These are phyloP conservation scores for Lonchura striata DNA, from an alignment of 2,113 vertebrate species.

Conservation along the genomic window DNA sequence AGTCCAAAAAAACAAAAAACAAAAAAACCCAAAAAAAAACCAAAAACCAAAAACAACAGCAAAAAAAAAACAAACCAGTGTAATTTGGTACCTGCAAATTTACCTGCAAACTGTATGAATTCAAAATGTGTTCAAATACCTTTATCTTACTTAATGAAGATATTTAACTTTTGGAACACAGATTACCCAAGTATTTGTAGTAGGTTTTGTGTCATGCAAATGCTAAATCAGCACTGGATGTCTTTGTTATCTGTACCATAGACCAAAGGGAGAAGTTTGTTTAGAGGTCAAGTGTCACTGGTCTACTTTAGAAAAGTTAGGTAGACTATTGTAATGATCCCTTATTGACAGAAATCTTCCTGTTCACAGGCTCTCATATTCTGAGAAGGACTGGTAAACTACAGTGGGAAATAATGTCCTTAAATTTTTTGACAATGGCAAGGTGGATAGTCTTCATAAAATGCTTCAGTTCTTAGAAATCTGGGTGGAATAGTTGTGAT, in stretches of 20 bases:
- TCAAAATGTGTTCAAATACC: not conserved
- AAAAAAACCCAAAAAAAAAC: too few species aligned
- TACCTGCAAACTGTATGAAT: not conserved
- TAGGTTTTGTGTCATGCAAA: not conserved
- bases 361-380: not conserved
- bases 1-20: not conserved
- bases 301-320: not conserved
- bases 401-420: not conserved
- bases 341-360: not conserved
- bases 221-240: not conserved
- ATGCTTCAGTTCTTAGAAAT: not conserved
- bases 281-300: not conserved
- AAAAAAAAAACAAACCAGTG: not conserved
- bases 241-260: not conserved
- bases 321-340: not conserved
- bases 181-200: not conserved
- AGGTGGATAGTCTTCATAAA: not conserved
- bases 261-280: not conserved
- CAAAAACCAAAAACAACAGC: too few species aligned
- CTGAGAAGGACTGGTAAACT: not conserved
- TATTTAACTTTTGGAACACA: not conserved
- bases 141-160: not conserved
- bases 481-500: not conserved
- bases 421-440: not conserved
- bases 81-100: not conserved